Evolutionary conservation across 2,888 invertebrate species (phyloP).

Genomic region (Molorchus minor): DNA sequence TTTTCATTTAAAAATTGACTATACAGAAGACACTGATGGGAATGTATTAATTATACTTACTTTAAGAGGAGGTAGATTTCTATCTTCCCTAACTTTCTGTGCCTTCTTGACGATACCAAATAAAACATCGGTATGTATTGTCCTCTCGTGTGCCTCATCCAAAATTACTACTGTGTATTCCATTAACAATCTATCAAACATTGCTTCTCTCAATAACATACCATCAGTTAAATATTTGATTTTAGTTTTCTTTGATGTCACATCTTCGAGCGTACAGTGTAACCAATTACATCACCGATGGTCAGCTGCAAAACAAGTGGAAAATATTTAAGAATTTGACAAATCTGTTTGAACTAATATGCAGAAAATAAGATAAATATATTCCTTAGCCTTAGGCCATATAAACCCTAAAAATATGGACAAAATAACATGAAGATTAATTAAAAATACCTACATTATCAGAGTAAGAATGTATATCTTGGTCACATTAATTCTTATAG

Average conservation of each 20-base stretch:
- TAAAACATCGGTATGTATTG: constrained; percentile 91
- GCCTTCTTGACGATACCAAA: constrained; percentile 93
- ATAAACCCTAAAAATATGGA: too few species aligned
- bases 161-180: constrained; percentile 86
- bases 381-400: too few species aligned
- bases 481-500: too few species aligned
- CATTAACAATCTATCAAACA: constrained; percentile 76
- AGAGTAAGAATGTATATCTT: too few species aligned
- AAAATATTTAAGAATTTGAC: constrained; percentile 26
- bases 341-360: too few species aligned
- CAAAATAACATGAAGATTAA: too few species aligned
- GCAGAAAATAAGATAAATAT: too few species aligned
- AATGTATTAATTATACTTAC: constrained; percentile 57
- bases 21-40: background rate
- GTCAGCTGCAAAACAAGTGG: constrained; percentile 45
- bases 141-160: constrained; percentile 96
- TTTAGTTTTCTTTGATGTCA: constrained; percentile 80
- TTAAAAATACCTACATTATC: too few species aligned
- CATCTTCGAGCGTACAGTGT: constrained; percentile 93
- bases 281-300: constrained; percentile 65
- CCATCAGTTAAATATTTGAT: constrained; percentile 95
- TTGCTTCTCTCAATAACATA: constrained; percentile 90
- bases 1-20: too few species aligned
- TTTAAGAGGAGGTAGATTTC: constrained; percentile 72
- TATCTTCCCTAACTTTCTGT: constrained; percentile 75